Conservation (phyloP, 2,888 invertebrate genomes). For the Coelopa pilipes region DNA sequence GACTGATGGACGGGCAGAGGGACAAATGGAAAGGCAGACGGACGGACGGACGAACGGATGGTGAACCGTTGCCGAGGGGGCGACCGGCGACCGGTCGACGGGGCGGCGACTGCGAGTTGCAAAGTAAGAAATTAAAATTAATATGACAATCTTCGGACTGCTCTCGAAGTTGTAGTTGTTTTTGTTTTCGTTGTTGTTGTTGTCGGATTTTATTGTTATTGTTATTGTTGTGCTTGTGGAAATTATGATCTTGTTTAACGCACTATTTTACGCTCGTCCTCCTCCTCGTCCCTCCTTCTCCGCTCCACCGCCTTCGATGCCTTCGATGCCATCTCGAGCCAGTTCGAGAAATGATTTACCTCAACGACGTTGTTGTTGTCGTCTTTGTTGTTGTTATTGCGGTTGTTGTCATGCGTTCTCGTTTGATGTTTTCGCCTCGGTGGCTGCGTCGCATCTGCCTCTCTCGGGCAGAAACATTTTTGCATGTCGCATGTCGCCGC, state of each 20-base stretch:
- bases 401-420: not conserved
- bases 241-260: constrained; percentile 44
- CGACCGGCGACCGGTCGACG: too few relatives aligned
- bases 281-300: not conserved
- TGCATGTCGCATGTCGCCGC: not conserved
- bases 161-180: constrained; percentile 43
- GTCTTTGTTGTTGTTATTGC: not conserved
- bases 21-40: not conserved
- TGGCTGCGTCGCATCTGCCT: not conserved
- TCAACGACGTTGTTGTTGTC: constrained; percentile 16
- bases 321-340: not conserved
- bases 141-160: constrained; percentile 52
- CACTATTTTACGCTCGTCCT: not conserved
- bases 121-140: constrained; percentile 61
- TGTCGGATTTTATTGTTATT: not conserved
- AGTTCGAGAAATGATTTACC: constrained; percentile 20
- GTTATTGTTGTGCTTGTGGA: constrained; percentile 13
- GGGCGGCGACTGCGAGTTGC: constrained; percentile 34
- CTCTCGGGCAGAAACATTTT: constrained; percentile 20
- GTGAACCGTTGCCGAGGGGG: too few relatives aligned
- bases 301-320: not conserved
- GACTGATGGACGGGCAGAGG: not conserved
- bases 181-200: constrained; percentile 4
- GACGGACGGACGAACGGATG: not conserved
- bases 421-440: not conserved